phyloP scores from a whole-genome alignment of 2,888 invertebrate genomes.

The Scaeva pyrastri region DNA sequence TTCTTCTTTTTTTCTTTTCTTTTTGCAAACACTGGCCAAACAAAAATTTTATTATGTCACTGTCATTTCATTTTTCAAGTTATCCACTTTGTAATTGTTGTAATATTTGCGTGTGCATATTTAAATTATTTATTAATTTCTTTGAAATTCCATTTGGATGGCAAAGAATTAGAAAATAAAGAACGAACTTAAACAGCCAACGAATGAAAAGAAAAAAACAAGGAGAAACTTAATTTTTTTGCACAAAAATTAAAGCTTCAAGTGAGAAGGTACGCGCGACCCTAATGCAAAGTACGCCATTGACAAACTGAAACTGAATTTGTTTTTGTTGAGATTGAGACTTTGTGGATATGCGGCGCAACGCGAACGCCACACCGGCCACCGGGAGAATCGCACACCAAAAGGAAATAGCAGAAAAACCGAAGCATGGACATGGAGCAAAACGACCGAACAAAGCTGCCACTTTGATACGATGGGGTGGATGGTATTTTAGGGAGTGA shows the following conservation, averaged over 20 bases:
- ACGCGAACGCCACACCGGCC: conserved; percentile 52
- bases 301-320: conserved; percentile 77
- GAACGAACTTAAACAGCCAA: conserved; percentile 33
- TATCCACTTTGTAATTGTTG: conserved; percentile 22
- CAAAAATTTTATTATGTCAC: conserved; percentile 25
- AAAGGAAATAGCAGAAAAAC: conserved; percentile 29
- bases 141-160: neutral
- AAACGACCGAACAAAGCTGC: conserved; percentile 2
- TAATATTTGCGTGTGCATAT: conserved; percentile 8
- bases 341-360: conserved; percentile 48
- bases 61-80: neutral
- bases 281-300: conserved; percentile 77
- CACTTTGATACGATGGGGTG: conserved; percentile 6
- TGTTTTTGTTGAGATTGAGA: conserved; percentile 59
- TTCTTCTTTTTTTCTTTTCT: conserved; percentile 10
- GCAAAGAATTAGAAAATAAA: conserved; percentile 18
- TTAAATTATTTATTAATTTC: conserved; percentile 11
- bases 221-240: conserved; percentile 39
- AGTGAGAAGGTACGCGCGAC: conserved; percentile 62
- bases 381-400: conserved; percentile 51
- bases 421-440: conserved; percentile 7
- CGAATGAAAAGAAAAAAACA: conserved; percentile 28
- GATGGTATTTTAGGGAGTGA: neutral
- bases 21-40: conserved; percentile 27
- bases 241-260: conserved; percentile 59